Percentiles rank a stretch among this genome's conserved stretches.
Evolutionary conservation across 2,888 invertebrate genomes (phyloP).

Genomic region (Congeria kusceri): DNA sequence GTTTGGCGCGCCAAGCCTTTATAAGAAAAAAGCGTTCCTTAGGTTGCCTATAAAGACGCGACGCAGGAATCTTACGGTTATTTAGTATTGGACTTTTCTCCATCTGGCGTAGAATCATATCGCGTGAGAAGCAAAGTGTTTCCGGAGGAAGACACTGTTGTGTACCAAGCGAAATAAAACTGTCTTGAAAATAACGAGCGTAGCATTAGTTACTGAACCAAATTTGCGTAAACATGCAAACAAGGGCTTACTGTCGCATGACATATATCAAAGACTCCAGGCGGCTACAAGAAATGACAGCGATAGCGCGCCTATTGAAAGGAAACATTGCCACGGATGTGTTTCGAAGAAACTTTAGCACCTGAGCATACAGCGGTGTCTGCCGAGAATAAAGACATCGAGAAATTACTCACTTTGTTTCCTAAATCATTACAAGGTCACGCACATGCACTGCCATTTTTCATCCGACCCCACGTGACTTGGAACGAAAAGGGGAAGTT

Average conservation of each 20-base stretch:
- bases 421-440: conserved; percentile 32
- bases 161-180: conserved; percentile 31
- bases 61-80: conserved; percentile 47
- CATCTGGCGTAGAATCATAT: conserved; percentile 21
- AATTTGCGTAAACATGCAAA: no score
- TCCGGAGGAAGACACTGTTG: conserved; percentile 53
- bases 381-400: no score
- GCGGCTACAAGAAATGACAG: no score
- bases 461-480: conserved; percentile 21
- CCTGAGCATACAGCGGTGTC: no score
- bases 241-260: no score
- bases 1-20: conserved; percentile 49
- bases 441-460: conserved; percentile 15
- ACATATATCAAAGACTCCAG: no score
- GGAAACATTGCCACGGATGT: no score
- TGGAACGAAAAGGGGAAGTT: conserved; percentile 51
- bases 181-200: neutral
- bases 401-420: conserved; percentile 17
- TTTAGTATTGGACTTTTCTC: conserved; percentile 54
- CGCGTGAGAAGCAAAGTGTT: no score
- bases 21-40: conserved; percentile 35
- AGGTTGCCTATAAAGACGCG: conserved; percentile 55
- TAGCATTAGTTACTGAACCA: no score
- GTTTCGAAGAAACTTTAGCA: no score
- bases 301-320: no score